Conservation (phyloP, 2,888 invertebrate genomes). For the Eueremaeus valkanovi region DNA sequence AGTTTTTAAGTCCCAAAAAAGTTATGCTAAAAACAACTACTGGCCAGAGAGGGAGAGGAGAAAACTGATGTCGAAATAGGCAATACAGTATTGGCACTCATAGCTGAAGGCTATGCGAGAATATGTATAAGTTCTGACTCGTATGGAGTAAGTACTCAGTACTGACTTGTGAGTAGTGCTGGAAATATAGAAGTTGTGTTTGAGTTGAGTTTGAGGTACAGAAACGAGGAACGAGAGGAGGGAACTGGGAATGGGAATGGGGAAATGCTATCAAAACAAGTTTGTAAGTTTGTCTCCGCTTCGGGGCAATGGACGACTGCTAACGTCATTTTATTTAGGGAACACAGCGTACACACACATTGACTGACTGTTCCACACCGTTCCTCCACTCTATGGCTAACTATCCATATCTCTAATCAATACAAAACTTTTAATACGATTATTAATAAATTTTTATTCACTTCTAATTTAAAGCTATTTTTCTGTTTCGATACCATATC, state of each 20-base stretch:
- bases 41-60: conserved; percentile 1
- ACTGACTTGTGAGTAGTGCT: no score
- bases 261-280: conserved; percentile 33
- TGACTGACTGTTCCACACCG: background rate
- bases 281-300: conserved; percentile 31
- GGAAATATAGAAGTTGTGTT: background rate
- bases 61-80: conserved; percentile 27
- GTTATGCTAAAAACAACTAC: background rate
- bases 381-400: background rate
- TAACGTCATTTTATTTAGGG: conserved; percentile 12
- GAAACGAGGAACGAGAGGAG: background rate
- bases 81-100: conserved; percentile 27
- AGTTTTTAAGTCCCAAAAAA: background rate
- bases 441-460: no score
- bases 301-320: conserved; percentile 34
- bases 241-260: no score
- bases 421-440: background rate
- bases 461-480: no score
- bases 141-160: no score
- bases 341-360: background rate
- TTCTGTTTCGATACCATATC: no score
- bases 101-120: conserved; percentile 31
- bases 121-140: background rate
- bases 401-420: background rate
- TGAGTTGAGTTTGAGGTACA: conserved; percentile 10